Base-by-base conservation (phyloP, 2,113 vertebrate genomes). In the Nothocercus nigrocapillus region DNA sequence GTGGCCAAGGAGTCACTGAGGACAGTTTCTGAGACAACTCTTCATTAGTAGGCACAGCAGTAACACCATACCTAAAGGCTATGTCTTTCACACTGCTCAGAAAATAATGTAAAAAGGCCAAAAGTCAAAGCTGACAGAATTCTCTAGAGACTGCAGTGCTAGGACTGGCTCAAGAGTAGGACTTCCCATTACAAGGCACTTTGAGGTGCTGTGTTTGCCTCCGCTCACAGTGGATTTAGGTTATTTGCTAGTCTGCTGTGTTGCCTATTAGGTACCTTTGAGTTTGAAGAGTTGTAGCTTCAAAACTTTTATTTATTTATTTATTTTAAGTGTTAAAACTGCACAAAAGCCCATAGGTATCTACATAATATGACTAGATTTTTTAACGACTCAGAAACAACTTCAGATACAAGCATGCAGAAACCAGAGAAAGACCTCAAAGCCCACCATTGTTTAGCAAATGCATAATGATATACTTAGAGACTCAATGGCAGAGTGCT, bases 391-490 rank as follows among this genome's bases (percentile, higher is more conserved):
- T 36, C 58, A 28, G 45, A 91, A 85, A 19, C 1, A 81, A 76
- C 49, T 82, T 84, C 75, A 85, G 63, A 62, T 73, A 85, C 82
- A 9, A 95, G 7, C 30, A 73, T 14, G 30, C 32, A 93, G 58
- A 86, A 93, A 80, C 66, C 21, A 76, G 45, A 36, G 10, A 76
- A 90, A 91, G 4, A 9, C 24, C 30, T 89, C 45, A 66, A 91
- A 90, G 63, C n/a, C 15, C 44, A 84, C 45, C 11, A 44, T 79
- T 8, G 4, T 92, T 95, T 92, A 88, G 61, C 69, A 75, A 58
- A 21, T 82, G 36, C 38, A 53, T 92, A 95, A 92, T 77, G 38
- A 76, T 38, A 47, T 90, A 92, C 86, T 79, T 89, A 72, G 66
- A 84, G 58, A 76, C 86, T 86, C 3, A 49, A 22, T 2, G 5